Evolutionary conservation across 1,140 invertebrate genomes (phyloP).

Genomic region (Hylaeus volcanicus): DNA sequence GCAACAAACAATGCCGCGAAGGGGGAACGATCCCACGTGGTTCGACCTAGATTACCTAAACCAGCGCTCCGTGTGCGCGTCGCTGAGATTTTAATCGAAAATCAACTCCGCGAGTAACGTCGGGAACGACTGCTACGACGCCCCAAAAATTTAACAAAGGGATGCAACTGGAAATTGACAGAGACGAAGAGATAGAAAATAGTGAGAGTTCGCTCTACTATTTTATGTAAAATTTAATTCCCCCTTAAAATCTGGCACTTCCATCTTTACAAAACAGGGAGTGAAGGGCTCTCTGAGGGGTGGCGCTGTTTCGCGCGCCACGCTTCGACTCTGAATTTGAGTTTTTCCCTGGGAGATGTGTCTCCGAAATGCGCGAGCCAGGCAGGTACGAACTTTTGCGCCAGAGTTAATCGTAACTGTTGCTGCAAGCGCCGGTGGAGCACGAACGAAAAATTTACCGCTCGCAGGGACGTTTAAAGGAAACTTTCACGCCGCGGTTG

Average conservation of each 20-base stretch:
- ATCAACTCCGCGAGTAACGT: conserved; percentile 18
- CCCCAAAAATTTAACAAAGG: too few relatives aligned
- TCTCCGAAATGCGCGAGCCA: conserved; percentile 27
- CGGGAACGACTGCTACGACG: not conserved
- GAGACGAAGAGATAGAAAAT: too few relatives aligned
- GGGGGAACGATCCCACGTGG: conserved; percentile 7
- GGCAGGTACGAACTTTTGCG: conserved; percentile 34
- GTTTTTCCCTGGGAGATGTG: conserved; percentile 41
- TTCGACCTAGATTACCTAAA: conserved; percentile 24
- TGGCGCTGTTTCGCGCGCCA: too few relatives aligned
- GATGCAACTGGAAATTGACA: too few relatives aligned
- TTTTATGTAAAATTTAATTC: too few relatives aligned
- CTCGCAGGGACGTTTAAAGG: conserved; percentile 17
- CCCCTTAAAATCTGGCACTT: too few relatives aligned
- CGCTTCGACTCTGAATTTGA: not conserved
- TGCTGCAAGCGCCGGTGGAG: not conserved
- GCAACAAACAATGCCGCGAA: conserved; percentile 28
- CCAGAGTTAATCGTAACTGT: conserved; percentile 42
- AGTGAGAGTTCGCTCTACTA: too few relatives aligned
- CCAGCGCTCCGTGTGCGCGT: conserved; percentile 15
- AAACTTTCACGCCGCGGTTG: conserved; percentile 14
- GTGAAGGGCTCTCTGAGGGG: too few relatives aligned
- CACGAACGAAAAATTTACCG: conserved; percentile 2
- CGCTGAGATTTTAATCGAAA: conserved; percentile 35
- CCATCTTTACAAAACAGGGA: too few relatives aligned